phyloP scores from a whole-genome alignment of 2,797 vertebrate genomes.

The Chloroceryle inda region DNA sequence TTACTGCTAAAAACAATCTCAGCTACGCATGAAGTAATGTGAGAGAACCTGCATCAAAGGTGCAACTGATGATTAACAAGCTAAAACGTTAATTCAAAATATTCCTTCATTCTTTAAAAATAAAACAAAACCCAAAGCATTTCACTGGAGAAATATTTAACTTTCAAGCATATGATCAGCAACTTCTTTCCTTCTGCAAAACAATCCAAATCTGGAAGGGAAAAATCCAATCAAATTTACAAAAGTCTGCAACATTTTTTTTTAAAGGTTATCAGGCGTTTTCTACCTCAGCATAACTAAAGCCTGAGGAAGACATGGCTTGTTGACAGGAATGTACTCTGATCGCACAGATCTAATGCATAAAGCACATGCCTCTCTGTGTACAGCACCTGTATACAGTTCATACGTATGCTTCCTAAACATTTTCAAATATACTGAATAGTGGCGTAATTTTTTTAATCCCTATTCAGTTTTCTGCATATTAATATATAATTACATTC shows the following conservation, averaged over 20 bases:
- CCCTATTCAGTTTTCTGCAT: neutral
- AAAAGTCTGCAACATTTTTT: neutral
- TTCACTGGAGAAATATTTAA: neutral
- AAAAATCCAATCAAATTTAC: neutral
- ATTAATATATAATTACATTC: neutral
- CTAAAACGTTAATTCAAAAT: neutral
- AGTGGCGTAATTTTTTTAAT: neutral
- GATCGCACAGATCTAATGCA: neutral
- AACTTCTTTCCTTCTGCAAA: neutral
- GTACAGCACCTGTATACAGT: neutral
- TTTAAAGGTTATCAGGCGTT: conserved; percentile 14
- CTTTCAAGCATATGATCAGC: neutral
- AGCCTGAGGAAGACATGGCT: neutral
- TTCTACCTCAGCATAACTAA: conserved; percentile 8
- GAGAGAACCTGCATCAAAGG: neutral
- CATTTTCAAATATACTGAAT: neutral
- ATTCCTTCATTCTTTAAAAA: conserved; percentile 6
- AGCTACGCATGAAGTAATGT: neutral
- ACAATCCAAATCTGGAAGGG: neutral
- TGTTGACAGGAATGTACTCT: neutral
- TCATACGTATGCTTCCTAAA: neutral
- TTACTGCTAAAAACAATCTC: neutral
- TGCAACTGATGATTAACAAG: neutral
- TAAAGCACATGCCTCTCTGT: neutral
- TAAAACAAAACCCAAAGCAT: neutral